Conservation (phyloP, 2,888 invertebrate species). For the Cylindroiulus punctatus region DNA sequence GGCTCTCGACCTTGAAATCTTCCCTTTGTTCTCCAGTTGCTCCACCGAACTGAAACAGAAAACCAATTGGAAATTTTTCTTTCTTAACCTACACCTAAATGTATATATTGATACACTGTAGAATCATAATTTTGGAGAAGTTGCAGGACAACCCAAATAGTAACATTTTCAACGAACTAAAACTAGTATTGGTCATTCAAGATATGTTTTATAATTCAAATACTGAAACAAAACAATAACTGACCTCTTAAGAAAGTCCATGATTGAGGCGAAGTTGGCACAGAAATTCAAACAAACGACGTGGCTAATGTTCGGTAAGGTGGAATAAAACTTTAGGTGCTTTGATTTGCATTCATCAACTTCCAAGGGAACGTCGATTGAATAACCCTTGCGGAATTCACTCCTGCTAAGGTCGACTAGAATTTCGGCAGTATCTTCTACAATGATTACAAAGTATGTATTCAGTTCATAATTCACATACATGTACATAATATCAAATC, state of each 20-base stretch:
- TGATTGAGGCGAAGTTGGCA: slow-evolving; percentile 19
- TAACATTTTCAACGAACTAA: no score
- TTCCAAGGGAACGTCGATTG: background rate
- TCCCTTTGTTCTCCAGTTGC: background rate
- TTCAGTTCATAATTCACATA: background rate
- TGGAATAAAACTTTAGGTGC: slow-evolving; percentile 46
- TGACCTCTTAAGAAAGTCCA: slow-evolving; percentile 55
- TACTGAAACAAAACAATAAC: background rate
- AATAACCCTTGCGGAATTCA: background rate
- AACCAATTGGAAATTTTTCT: no score
- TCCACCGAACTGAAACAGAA: background rate
- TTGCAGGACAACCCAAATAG: no score
- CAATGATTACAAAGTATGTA: background rate
- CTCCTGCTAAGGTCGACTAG: slow-evolving; percentile 8
- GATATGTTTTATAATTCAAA: background rate
- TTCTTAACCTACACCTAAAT: no score
- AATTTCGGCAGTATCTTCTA: slow-evolving; percentile 44
- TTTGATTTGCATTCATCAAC: background rate
- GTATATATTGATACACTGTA: no score
- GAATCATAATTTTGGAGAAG: no score
- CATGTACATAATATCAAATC: no score
- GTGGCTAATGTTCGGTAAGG: slow-evolving; percentile 48
- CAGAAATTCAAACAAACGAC: slow-evolving; percentile 54
- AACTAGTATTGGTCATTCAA: background rate
- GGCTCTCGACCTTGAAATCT: background rate